Conservation (phyloP, 2,113 vertebrate species). For the Microtus ochrogaster region DNA sequence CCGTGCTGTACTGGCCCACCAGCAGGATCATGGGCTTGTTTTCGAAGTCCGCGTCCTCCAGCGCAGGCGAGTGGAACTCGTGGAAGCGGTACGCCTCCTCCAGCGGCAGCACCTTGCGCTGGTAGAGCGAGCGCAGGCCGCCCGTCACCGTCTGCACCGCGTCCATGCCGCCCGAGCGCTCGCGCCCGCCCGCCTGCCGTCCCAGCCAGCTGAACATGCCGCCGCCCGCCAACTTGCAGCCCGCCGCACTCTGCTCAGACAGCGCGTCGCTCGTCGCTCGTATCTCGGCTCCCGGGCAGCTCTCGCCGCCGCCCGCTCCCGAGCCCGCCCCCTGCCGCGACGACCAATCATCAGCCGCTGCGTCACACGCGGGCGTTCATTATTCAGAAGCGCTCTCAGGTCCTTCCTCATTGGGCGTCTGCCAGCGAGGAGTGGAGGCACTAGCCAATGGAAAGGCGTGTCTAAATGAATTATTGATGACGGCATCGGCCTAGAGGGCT, state of each 20-base stretch:
- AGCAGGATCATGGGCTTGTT: constrained; percentile 98
- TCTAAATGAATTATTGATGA: constrained; percentile 71
- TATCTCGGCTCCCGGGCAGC: accelerated
- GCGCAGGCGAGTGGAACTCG: constrained; percentile 97
- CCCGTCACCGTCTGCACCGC: constrained; percentile 96
- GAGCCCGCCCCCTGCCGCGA: constrained; percentile 16
- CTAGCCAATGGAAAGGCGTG: constrained; percentile 65
- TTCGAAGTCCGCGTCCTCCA: constrained; percentile 98
- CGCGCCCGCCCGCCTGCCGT: constrained; percentile 88
- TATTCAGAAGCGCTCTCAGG: constrained; percentile 34
- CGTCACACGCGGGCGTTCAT: constrained; percentile 64
- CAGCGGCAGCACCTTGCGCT: constrained; percentile 95
- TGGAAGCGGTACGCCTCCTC: constrained; percentile 98
- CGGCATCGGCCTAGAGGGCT: neutral
- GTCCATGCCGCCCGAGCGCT: constrained; percentile 88
- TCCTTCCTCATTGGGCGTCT: constrained; percentile 70
- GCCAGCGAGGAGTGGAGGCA: constrained; percentile 13
- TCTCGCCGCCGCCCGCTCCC: neutral
- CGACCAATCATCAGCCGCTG: constrained; percentile 46
- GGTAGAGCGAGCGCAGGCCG: constrained; percentile 93
- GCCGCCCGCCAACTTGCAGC: neutral
- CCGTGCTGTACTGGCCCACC: constrained; percentile 98
- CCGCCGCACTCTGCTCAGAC: neutral
- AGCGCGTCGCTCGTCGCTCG: accelerated
- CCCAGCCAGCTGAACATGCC: constrained; percentile 94